Evolutionary conservation across 2,888 invertebrate species (phyloP), one percentile per base, ranked within the genome.

Genomic region (Drosophila antonietae): DNA sequence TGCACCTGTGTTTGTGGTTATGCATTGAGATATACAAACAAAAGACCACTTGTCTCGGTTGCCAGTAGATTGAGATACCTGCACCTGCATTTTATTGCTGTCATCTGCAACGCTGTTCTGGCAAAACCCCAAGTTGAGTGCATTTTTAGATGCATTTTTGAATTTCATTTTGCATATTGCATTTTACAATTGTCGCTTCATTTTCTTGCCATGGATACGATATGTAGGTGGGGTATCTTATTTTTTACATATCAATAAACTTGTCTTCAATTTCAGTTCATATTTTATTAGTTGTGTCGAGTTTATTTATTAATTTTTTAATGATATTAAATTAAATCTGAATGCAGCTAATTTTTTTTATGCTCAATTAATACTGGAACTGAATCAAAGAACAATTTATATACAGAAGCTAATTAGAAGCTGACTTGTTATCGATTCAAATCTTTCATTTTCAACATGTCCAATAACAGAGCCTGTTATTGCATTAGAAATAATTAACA

Each of bases 1-100:
- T 86, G 79, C 69, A 78, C 82, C 55, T 35, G 51, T 20, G n/a
- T 14, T 12, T 18, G 23, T 49, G 41, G 35, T 6, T n/a, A 15
- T 12, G 39, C 41, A 37, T 33, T 12, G 28, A 35, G 49, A 18
- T 18, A n/a, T 23, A 47, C 44, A 66, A 23, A 63, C 37, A 77
- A 41, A 60, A 52, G 59, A 44, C 59, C 70, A 75, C 79, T 78
- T 79, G 65, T 61, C 65, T 69, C 67, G 56, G 47, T 37, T 70
- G 49, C 35, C 39, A 63, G 28, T 44, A 66, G 44, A 49, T 60
- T 52, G 56, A 74, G 62, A 59, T 64, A 51, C 71, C 68, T 67
- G 73, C 89, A 88, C 89, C 89, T 81, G 84, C 87, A 88, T 81
- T 88, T 84, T 81, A 88, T 77, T 84, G 87, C 89, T 86, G 89